Percentiles rank a stretch among this genome's conserved stretches.
These are phyloP conservation scores for Noctua fimbriata DNA, from an alignment of 2,888 invertebrate genomes.

Conservation along the genomic window DNA sequence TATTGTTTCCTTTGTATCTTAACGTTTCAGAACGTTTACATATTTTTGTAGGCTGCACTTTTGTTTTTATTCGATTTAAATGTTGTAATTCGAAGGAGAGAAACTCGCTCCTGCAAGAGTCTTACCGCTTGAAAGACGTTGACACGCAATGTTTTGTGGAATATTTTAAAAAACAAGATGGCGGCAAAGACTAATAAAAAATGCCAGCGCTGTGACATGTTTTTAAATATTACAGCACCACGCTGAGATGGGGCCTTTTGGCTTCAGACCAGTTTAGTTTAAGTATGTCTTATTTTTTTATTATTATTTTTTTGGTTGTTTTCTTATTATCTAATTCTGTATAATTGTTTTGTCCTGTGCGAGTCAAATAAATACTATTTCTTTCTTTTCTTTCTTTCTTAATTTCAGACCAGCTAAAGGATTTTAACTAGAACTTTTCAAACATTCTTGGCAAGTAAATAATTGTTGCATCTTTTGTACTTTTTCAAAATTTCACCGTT, in stretches of 20 bases:
- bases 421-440: background rate
- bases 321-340: too few species aligned
- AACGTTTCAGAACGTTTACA: slow-evolving; percentile 42
- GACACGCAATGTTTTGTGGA: background rate
- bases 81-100: slow-evolving; percentile 23
- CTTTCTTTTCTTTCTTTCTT: too few species aligned
- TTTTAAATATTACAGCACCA: too few species aligned
- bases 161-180: background rate
- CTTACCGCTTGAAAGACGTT: background rate
- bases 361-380: too few species aligned
- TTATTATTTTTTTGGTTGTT: too few species aligned
- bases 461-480: too few species aligned
- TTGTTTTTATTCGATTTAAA: slow-evolving; percentile 47
- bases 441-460: background rate
- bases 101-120: background rate
- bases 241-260: too few species aligned
- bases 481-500: background rate
- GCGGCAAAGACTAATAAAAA: background rate
- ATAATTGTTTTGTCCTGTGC: too few species aligned
- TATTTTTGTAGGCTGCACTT: slow-evolving; percentile 47
- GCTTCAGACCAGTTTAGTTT: too few species aligned
- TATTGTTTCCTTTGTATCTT: slow-evolving; percentile 65
- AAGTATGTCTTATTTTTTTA: too few species aligned
- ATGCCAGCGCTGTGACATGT: too few species aligned
- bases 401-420: background rate